Conservation (phyloP, 2,888 invertebrate genomes). For the Auanema sp. region DNA sequence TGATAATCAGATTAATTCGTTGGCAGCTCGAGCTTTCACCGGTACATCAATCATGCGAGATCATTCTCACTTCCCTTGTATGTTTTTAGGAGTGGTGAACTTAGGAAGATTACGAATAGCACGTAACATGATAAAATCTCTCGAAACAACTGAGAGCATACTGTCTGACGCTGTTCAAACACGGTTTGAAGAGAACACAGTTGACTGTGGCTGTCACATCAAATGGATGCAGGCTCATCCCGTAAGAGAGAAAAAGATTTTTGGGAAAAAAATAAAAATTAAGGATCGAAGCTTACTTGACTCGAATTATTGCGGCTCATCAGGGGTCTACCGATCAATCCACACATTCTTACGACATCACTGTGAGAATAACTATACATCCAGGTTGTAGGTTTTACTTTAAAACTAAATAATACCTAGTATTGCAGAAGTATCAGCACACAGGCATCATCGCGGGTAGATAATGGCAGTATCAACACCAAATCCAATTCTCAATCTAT, state of each 20-base stretch:
- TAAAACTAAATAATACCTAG: no score
- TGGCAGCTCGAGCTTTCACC: constrained; percentile 40
- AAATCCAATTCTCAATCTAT: no score
- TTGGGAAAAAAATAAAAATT: constrained; percentile 2
- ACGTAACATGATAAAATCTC: constrained; percentile 29
- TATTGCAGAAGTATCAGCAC: no score
- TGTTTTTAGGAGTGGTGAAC: constrained; percentile 28
- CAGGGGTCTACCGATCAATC: constrained; percentile 37
- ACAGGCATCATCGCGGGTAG: no score
- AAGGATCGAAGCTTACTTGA: constrained; percentile 23
- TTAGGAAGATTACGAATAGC: constrained; percentile 35
- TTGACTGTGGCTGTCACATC: constrained; percentile 35
- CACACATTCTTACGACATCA: constrained; percentile 25
- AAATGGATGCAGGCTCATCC: constrained; percentile 42
- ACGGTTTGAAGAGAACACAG: constrained; percentile 38
- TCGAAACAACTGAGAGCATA: constrained; percentile 36
- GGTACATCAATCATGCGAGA: constrained; percentile 10
- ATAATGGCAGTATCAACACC: no score
- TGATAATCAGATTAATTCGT: constrained; percentile 37
- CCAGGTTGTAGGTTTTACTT: no score
- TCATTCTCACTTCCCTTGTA: not conserved
- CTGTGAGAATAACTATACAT: constrained; percentile 14
- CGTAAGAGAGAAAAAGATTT: constrained; percentile 8
- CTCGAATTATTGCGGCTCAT: constrained; percentile 37
- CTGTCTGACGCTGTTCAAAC: constrained; percentile 35